These are phyloP conservation scores for Bombus breviceps DNA, from an alignment of 1,140 invertebrate species.

Conservation along the genomic window DNA sequence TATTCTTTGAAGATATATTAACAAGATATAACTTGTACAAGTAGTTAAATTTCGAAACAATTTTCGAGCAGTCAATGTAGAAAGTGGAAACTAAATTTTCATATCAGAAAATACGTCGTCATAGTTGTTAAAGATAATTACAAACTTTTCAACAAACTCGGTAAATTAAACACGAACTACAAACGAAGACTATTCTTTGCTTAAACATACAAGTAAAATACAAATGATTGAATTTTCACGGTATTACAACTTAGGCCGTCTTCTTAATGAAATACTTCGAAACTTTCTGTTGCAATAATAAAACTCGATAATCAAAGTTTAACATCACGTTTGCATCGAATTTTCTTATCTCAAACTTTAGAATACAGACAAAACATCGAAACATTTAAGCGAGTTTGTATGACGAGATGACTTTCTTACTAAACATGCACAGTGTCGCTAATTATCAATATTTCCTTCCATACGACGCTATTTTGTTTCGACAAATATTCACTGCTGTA, in stretches of 20 bases:
- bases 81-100: neutral
- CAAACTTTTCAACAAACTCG: neutral
- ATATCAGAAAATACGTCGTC: neutral
- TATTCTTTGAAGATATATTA: neutral
- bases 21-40: too few species aligned
- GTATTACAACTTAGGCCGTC: neutral
- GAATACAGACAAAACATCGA: too few species aligned
- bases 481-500: too few species aligned
- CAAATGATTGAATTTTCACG: neutral
- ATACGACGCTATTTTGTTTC: too few species aligned
- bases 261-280: neutral
- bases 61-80: neutral
- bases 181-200: neutral
- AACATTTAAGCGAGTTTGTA: too few species aligned
- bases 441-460: too few species aligned
- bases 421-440: too few species aligned
- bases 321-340: too few species aligned
- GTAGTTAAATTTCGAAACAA: neutral
- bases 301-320: too few species aligned
- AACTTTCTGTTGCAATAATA: neutral
- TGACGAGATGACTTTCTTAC: too few species aligned
- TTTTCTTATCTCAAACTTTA: too few species aligned
- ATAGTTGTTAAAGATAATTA: neutral
- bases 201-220: neutral
- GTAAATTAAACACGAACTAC: neutral